Conservation (phyloP, 92 coral and sea anemone genomes). For the Porites cylindrica region DNA sequence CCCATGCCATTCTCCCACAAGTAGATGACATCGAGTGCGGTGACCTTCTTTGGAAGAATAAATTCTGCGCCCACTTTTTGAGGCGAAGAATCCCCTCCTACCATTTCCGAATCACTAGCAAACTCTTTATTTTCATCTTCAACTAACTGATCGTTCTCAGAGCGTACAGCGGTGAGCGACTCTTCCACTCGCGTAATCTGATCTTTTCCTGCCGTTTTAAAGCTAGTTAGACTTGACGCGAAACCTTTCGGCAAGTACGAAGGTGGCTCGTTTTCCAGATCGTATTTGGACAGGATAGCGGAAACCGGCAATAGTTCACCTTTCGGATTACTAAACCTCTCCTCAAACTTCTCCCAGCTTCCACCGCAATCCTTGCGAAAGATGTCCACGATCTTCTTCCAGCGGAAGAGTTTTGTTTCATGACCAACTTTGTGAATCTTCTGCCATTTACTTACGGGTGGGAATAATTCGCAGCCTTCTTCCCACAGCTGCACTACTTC, state of each 20-base stretch:
- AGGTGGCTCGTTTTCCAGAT: slow-evolving; percentile 89
- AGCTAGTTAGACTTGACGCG: slow-evolving; percentile 50
- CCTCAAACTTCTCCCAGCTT: slow-evolving; percentile 94
- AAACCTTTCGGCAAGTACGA: slow-evolving; percentile 65
- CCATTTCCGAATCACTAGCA: slow-evolving; percentile 31
- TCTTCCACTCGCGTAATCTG: not conserved
- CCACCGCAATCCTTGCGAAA: slow-evolving; percentile 95
- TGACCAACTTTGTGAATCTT: slow-evolving; percentile 98
- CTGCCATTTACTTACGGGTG: slow-evolving; percentile 95
- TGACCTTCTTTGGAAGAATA: slow-evolving; percentile 94
- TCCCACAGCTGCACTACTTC: slow-evolving; percentile 98
- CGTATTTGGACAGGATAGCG: slow-evolving; percentile 94
- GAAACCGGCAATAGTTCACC: slow-evolving; percentile 98
- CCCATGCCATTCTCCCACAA: slow-evolving; percentile 98
- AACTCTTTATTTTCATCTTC: slow-evolving; percentile 30
- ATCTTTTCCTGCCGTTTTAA: slow-evolving; percentile 17
- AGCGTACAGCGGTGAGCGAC: not conserved
- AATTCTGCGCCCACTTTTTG: slow-evolving; percentile 70
- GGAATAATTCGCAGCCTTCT: slow-evolving; percentile 94
- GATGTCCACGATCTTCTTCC: slow-evolving; percentile 98
- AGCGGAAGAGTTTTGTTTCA: slow-evolving; percentile 95
- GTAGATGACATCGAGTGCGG: slow-evolving; percentile 94
- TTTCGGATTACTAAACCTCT: slow-evolving; percentile 78
- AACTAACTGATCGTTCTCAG: not conserved
- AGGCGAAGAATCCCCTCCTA: slow-evolving; percentile 45